These are phyloP conservation scores for Anas bernieri DNA, from an alignment of 2,797 vertebrate genomes.

Conservation along the genomic window DNA sequence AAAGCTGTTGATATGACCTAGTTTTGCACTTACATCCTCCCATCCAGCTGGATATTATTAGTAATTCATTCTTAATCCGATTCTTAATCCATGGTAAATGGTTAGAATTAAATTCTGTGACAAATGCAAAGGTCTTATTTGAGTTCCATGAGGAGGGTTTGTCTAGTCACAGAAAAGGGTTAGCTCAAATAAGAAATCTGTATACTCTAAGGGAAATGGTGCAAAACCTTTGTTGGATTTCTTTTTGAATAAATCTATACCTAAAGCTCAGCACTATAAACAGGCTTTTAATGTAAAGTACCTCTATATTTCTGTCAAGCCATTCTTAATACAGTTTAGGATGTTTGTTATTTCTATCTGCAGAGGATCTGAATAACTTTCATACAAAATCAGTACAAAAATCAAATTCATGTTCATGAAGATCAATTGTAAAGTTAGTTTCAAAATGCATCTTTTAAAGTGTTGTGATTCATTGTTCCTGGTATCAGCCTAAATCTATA, in stretches of 20 bases:
- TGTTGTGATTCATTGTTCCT: not conserved
- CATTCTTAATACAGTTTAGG: not conserved
- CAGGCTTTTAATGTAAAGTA: fast-evolving
- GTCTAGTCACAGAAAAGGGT: not conserved
- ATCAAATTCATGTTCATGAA: not conserved
- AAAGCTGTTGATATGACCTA: conserved; percentile 30
- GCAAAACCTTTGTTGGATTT: not conserved
- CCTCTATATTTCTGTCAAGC: not conserved
- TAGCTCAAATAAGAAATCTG: not conserved
- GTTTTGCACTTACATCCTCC: conserved; percentile 12
- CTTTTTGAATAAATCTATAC: not conserved
- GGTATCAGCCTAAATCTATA: not conserved
- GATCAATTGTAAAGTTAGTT: not conserved
- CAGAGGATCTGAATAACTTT: not conserved
- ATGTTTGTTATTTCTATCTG: not conserved
- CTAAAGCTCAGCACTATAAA: not conserved
- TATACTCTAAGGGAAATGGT: not conserved
- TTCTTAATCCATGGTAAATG: conserved; percentile 36
- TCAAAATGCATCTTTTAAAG: not conserved
- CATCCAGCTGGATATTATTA: not conserved
- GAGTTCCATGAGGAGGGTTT: not conserved
- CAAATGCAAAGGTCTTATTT: conserved; percentile 19
- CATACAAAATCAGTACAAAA: not conserved
- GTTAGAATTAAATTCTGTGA: conserved; percentile 28
- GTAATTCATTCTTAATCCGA: conserved; percentile 30